These are phyloP conservation scores for Catalaphyllia jardinei DNA, from an alignment of 64 coral and sea anemone species.

Conservation along the genomic window DNA sequence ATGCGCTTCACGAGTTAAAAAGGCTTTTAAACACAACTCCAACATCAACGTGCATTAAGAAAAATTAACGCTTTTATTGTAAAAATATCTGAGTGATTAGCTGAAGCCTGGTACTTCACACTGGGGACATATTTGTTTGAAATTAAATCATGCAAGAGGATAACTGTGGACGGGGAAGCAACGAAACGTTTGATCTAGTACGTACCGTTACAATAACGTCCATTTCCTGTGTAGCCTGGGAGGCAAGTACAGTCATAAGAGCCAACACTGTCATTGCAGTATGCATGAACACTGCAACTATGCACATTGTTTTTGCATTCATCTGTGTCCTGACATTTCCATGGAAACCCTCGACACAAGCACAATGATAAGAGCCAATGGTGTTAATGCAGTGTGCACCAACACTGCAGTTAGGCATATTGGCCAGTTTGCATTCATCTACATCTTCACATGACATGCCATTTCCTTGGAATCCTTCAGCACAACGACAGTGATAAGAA, in stretches of 20 bases:
- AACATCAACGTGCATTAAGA: no score
- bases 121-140: no score
- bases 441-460: neutral
- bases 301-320: neutral
- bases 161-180: neutral
- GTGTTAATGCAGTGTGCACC: neutral
- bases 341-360: neutral
- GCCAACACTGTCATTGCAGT: neutral
- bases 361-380: neutral
- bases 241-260: neutral
- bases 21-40: no score
- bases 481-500: neutral
- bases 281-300: conserved; percentile 10
- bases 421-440: neutral
- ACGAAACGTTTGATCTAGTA: neutral
- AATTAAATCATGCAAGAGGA: neutral
- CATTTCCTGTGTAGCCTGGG: neutral
- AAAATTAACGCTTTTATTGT: no score
- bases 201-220: neutral
- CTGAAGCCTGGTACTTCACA: no score
- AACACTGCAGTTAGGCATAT: neutral
- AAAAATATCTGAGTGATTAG: no score
- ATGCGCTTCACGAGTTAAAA: no score
- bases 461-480: conserved; percentile 13
- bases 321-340: conserved; percentile 14